Evolutionary conservation across 2,888 invertebrate species (phyloP), one percentile per base, ranked within the genome.

Genomic region (Stratiomys singularior): DNA sequence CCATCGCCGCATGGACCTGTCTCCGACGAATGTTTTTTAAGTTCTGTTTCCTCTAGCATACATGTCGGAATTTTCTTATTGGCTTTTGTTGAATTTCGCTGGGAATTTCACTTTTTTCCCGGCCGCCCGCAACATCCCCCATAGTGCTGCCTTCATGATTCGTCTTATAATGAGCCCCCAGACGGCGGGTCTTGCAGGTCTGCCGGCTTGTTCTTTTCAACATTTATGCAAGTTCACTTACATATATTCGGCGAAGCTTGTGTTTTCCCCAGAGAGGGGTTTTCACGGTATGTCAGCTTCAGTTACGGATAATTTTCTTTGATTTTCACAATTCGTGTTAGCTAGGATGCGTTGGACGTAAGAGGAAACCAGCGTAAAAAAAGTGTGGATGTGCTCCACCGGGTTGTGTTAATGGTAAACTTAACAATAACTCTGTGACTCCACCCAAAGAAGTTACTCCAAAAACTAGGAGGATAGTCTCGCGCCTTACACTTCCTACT

Each of bases 251-350:
- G 56, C 18, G 69, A 46, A 66, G 77, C 69, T 77, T 77, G 67
- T 58, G 69, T 77, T 52, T 77, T 69, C 52, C 27, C 69, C 69
- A 28, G 74, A 21, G 15, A 74, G 58, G 74, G 63, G 52, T 77
- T 80, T 80, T 80, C 78, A 80, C 72, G 80, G 78, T 78, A 78
- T 80, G 78, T 80, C 80, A 80, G 78, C 78, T 80, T 78, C 76
- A 72, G 80, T 78, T 78, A 80, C 78, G 80, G 78, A 80, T 80
- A 78, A 78, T 80, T 80, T 78, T 77, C 77, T 76, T 76, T 69
- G 77, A 80, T 78, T 79, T 77, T 77, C 60, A 69, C 77, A 56
- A 60, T 71, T 69, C 37, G 69, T 69, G 37, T 23, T 9, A 3
- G 37, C 9, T 5, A 9, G 37, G 37, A 37, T 37, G 37, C 37